Conservation (phyloP, 1,140 invertebrate species). For the Dinothrombium tinctorium region DNA sequence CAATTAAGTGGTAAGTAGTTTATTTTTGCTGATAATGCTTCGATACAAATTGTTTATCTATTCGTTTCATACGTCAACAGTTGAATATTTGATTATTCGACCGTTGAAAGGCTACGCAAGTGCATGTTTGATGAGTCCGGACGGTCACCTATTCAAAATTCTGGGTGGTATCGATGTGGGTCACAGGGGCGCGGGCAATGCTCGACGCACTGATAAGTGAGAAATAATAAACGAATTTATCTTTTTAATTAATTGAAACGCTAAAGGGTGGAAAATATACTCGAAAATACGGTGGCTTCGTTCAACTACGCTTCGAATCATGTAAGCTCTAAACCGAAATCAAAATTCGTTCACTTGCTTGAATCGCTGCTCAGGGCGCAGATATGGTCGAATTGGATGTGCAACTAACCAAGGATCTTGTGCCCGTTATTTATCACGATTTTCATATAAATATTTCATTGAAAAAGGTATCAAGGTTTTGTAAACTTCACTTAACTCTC, state of each 20-base stretch:
- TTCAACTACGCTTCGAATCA: slow-evolving; percentile 61
- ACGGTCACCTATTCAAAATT: neutral
- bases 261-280: slow-evolving; percentile 35
- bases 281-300: slow-evolving; percentile 87
- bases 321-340: slow-evolving; percentile 14
- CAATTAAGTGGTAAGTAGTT: too few species aligned
- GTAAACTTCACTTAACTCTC: too few species aligned
- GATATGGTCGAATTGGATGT: slow-evolving; percentile 93
- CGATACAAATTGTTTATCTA: slow-evolving; percentile 1
- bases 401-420: slow-evolving; percentile 71
- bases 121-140: neutral
- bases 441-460: slow-evolving; percentile 74
- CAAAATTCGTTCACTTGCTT: neutral
- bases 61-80: slow-evolving; percentile 25
- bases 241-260: too few species aligned
- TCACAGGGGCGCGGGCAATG: slow-evolving; percentile 59
- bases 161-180: slow-evolving; percentile 25
- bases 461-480: slow-evolving; percentile 25
- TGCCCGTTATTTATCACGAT: slow-evolving; percentile 88
- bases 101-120: slow-evolving; percentile 40
- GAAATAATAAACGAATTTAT: too few species aligned
- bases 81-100: slow-evolving; percentile 41
- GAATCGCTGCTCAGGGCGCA: slow-evolving; percentile 31
- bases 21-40: slow-evolving; percentile 20
- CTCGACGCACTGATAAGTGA: slow-evolving; percentile 19